Evolutionary conservation across 23 tunicate genomes (phyloP).

Genomic region (Clavelina lepadiformis): DNA sequence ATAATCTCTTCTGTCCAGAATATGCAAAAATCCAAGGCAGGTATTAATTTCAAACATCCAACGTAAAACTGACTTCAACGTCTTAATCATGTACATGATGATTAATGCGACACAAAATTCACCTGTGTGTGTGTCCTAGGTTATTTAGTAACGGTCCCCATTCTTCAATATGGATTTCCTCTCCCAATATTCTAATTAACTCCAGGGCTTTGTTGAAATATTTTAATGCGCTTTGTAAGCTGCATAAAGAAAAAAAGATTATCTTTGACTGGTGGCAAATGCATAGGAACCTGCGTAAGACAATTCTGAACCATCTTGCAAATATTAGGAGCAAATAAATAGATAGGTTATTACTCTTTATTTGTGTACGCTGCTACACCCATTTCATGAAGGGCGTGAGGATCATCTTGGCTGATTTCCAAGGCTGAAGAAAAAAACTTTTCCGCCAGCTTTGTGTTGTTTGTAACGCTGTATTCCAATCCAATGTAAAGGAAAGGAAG

Average conservation of each 20-base stretch:
- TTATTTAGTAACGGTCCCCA: constrained; percentile 91
- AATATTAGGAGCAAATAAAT: no score
- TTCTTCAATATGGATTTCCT: constrained; percentile 51
- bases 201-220: constrained; percentile 73
- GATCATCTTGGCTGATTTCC: constrained; percentile 75
- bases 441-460: constrained; percentile 82
- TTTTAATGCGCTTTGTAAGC: constrained; percentile 59
- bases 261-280: not conserved
- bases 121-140: constrained; percentile 84
- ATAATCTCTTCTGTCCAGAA: no score
- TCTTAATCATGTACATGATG: no score
- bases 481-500: constrained; percentile 92
- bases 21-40: no score
- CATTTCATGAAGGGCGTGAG: constrained; percentile 84
- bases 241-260: constrained; percentile 1
- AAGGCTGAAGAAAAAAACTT: constrained; percentile 69
- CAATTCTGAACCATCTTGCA: not conserved
- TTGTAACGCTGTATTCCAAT: constrained; percentile 93
- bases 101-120: no score
- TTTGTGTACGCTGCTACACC: constrained; percentile 63
- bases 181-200: constrained; percentile 33
- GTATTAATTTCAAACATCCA: no score
- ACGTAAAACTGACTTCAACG: no score
- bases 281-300: not conserved
- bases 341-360: constrained; percentile 40